Evolutionary conservation across 1,140 invertebrate genomes (phyloP), one percentile per base, ranked within the genome.

Genomic region (Bombus difficillimus): DNA sequence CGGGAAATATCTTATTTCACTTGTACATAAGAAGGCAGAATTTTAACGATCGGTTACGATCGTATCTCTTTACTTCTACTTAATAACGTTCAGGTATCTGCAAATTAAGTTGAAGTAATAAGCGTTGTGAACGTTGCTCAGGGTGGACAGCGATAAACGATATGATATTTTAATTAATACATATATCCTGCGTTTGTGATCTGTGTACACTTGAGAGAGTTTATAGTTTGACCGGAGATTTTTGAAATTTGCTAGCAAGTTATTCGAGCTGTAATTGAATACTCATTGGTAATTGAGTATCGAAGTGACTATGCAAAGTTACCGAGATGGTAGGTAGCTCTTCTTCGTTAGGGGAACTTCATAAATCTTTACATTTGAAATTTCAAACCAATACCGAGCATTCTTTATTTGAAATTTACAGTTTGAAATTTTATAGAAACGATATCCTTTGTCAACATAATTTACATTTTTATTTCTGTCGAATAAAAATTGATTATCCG

Each of bases 1-100:
- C 22, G 32, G 66, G 69, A 84, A 84, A 79, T 84, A 84, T 79
- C 76, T 62, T 59, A 64, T 72, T 84, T 71, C 62, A 41, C 15
- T 3, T 28, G 9, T 18, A 25, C 43, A 9, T 18, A n/a, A 43
- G 62, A 25, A 34, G 32, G 0, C 13, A 68, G 22, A 18, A 41
- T 37, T 41, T 69, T 47, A 69, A 79, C 77, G 77, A 59, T 47
- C 77, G 41, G 0, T 5, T 15, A 3, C 15, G 66, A 34, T 37
- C 64, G 32, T 80, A 69, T 37, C 43, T 80, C 57, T 28, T 77
- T 28, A 6, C 37, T 62, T 62, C 13, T 6, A 59, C 25, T 47
- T 47, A 68, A 68, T 79, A 76, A 79, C n/a, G 25, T 15, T 15
- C 25, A 1, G 41, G 22, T 53, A 22, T 64, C 28, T 32, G 28